Evolutionary conservation across 2,888 invertebrate genomes (phyloP).

Genomic region (Halocaridina rubra): DNA sequence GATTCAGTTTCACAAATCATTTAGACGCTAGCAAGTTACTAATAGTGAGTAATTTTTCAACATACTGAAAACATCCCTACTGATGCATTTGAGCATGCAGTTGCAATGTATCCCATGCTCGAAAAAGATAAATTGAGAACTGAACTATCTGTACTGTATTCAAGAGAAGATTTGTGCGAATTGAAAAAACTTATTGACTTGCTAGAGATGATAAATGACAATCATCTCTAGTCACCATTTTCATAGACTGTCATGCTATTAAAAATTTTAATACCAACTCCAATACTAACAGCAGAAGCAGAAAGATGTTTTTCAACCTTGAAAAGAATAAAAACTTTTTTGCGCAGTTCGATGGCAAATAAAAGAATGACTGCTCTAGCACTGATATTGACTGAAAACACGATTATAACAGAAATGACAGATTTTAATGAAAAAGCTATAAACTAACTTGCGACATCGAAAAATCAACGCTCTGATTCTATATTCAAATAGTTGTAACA

Average conservation of each 20-base stretch:
- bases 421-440: constrained; percentile 61
- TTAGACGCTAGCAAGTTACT: constrained; percentile 65
- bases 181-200: no score
- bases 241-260: neutral
- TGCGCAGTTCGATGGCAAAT: neutral
- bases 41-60: neutral
- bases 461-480: neutral
- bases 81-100: constrained; percentile 54
- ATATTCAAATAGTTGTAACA: constrained; percentile 2
- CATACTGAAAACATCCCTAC: constrained; percentile 59
- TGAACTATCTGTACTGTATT: no score
- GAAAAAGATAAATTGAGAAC: no score
- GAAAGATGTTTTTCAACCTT: no score
- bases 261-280: neutral
- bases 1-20: constrained; percentile 65
- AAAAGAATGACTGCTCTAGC: neutral
- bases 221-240: no score
- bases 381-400: constrained; percentile 48
- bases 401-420: constrained; percentile 50
- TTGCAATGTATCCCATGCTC: constrained; percentile 59
- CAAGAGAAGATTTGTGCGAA: no score
- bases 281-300: neutral
- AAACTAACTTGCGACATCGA: neutral
- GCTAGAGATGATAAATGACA: no score
- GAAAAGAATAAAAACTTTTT: constrained; percentile 38